Base-by-base conservation (phyloP, 53 echinoderm and acorn worm genomes). In the Temnopleurus reevesii region DNA sequence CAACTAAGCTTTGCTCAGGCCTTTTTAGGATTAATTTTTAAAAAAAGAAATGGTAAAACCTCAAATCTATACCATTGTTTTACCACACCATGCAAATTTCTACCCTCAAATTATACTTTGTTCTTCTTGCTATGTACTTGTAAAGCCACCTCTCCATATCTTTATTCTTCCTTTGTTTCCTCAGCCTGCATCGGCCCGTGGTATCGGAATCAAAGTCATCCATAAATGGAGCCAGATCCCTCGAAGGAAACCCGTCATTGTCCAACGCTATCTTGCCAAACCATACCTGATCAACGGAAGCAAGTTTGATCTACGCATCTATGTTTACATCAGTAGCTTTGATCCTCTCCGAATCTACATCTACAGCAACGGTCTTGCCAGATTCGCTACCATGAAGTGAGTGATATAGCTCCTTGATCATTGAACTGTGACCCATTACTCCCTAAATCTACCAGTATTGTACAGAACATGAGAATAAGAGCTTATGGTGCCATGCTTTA, bases 301-400 rank as follows among this genome's bases (percentile, higher is more conserved):
- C 91, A 99, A 99, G 90, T 99, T 96, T 93, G 99, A 99, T 76
- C 91, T 99, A 63, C 99, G 99, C 64, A 83, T 99, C 83, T 99
- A 99, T 23, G 99, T 99, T 90, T 99, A 96, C 77, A 93, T 99
- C 86, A 91, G 92, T 59, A 94, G 91, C 90, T 96, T 90, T 9
- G 99, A 99, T 45, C 99, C 99, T 17, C 92, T 99, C 8, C 90
- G 93, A 61, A 85, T 99, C 34, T 99, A 96, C 64, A 56, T 99
- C 49, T 99, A 90, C 80, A 61, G 91, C 45, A 95, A 99, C 84
- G 99, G 99, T 51, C 99, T 99, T 44, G 92, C 94, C 58, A 93
- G 99, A 91, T 99, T 99, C 79, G 99, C 99, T 45, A 99, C 99
- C 17, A 99, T 96, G 99, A 99, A 99, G 99, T 99, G 84, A 92